Evolutionary conservation across 2,888 invertebrate genomes (phyloP).

Genomic region (Phyllotreta cruciferae): DNA sequence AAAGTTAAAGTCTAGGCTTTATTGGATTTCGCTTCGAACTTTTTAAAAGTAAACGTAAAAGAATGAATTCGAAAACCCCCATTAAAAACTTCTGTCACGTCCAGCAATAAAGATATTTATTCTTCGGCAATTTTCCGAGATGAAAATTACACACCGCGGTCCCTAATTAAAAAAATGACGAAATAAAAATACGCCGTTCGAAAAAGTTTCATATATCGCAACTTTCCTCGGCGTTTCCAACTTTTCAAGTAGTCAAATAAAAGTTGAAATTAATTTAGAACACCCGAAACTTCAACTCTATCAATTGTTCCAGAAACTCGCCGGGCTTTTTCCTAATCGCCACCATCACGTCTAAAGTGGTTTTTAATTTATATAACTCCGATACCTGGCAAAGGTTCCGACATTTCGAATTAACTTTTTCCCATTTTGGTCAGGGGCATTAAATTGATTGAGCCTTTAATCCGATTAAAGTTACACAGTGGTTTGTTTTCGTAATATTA

Average conservation of each 20-base stretch:
- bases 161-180: too few relatives aligned
- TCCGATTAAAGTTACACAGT: too few relatives aligned
- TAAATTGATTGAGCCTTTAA: too few relatives aligned
- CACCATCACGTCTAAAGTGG: background rate
- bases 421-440: too few relatives aligned
- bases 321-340: constrained; percentile 1
- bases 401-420: background rate
- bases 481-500: too few relatives aligned
- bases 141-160: too few relatives aligned
- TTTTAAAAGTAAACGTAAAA: constrained; percentile 1
- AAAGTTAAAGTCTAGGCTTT: background rate
- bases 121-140: too few relatives aligned
- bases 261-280: constrained; percentile 17
- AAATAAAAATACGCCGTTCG: constrained; percentile 1
- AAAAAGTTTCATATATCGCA: constrained; percentile 7
- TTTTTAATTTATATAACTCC: too few relatives aligned
- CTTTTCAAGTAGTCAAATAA: constrained; percentile 7
- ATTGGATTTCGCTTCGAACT: background rate
- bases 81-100: background rate
- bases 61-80: background rate
- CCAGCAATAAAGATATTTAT: too few relatives aligned
- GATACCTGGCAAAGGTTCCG: background rate
- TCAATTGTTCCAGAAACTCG: constrained; percentile 5
- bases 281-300: background rate
- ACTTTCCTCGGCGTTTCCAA: constrained; percentile 2